A percentile compares a stretch with the other conserved stretches of the same genome.
Evolutionary conservation across 1,140 invertebrate species (phyloP).

Genomic region (Heliconius hewitsoni): DNA sequence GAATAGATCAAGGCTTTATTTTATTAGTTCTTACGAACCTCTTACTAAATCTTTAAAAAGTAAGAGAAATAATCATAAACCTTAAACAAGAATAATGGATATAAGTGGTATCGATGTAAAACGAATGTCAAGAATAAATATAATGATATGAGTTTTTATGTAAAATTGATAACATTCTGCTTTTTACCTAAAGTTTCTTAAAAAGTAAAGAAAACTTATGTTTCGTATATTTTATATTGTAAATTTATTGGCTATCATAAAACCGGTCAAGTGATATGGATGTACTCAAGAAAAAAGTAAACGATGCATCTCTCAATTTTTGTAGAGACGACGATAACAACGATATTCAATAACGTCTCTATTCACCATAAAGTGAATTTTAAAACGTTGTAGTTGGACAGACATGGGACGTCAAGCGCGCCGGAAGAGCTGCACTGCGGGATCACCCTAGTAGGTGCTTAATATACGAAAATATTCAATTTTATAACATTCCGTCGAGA

Average conservation of each 20-base stretch:
- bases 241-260: constrained; percentile 59
- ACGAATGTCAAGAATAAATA: not conserved
- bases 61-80: no score
- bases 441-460: constrained; percentile 53
- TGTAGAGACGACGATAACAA: constrained; percentile 73
- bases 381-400: constrained; percentile 57
- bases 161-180: not conserved
- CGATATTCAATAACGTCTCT: constrained; percentile 79
- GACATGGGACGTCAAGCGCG: constrained; percentile 40
- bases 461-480: constrained; percentile 79
- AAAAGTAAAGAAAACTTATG: constrained; percentile 21
- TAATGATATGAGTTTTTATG: not conserved
- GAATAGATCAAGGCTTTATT: not conserved
- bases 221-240: constrained; percentile 43
- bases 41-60: no score
- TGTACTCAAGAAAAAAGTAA: constrained; percentile 39
- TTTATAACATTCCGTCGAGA: constrained; percentile 76
- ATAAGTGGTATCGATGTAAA: not conserved
- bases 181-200: constrained; percentile 11
- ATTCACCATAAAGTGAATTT: constrained; percentile 70
- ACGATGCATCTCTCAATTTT: constrained; percentile 53
- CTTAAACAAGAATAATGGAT: no score
- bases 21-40: no score
- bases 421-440: constrained; percentile 67
- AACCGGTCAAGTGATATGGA: constrained; percentile 46